Conservation (phyloP, 2,113 vertebrate species). For the Emydocephalus ijimae region DNA sequence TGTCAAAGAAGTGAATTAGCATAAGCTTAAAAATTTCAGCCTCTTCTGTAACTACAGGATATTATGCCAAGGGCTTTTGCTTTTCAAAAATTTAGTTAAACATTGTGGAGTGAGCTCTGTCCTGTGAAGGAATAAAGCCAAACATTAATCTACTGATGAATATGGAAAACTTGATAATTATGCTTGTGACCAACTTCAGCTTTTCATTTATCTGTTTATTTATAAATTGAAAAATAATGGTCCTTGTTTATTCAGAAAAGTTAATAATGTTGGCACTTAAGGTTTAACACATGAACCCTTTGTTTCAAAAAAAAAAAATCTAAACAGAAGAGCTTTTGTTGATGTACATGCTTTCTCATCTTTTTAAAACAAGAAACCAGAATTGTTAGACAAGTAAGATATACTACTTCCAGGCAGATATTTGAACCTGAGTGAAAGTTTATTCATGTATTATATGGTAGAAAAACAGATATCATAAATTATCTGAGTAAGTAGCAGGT, state of each 20-base stretch:
- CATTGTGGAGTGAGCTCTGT: background rate
- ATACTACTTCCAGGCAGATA: constrained; percentile 11
- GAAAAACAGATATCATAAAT: background rate
- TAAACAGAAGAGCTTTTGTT: constrained; percentile 59
- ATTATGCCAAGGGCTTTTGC: background rate
- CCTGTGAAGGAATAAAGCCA: background rate
- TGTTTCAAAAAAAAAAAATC: constrained; percentile 36
- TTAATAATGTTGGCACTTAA: constrained; percentile 47
- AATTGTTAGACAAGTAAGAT: constrained; percentile 24
- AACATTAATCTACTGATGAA: constrained; percentile 35
- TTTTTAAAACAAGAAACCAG: background rate
- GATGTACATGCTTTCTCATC: background rate
- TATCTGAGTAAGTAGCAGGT: background rate
- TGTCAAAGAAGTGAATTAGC: background rate
- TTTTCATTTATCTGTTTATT: constrained; percentile 50
- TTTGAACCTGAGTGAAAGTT: background rate
- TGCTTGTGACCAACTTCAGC: constrained; percentile 53
- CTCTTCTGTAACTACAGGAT: background rate
- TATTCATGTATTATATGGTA: background rate
- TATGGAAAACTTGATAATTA: constrained; percentile 45
- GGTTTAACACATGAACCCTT: constrained; percentile 48
- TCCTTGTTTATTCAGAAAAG: constrained; percentile 44
- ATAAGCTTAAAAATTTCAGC: background rate
- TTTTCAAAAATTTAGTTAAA: constrained; percentile 19
- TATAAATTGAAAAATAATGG: constrained; percentile 34